Evolutionary conservation across 2,113 vertebrate genomes (phyloP).

Genomic region (Oenanthe melanoleuca): DNA sequence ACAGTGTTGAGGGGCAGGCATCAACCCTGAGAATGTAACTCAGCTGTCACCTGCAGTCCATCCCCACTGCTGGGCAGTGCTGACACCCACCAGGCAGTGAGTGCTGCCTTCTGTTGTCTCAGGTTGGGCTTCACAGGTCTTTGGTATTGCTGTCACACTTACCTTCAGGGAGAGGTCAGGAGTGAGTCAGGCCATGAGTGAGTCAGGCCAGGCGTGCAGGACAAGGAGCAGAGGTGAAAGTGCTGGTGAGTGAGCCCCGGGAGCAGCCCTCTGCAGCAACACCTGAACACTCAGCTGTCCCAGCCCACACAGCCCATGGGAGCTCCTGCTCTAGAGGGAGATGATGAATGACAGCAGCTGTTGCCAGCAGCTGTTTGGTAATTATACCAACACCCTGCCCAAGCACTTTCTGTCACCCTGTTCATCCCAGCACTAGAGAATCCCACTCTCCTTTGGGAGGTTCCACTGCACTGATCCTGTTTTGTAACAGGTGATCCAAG

Average conservation of each 20-base stretch:
- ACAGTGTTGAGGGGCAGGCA: not conserved
- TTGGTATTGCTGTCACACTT: not conserved
- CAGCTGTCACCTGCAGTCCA: not conserved
- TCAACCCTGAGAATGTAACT: accelerated
- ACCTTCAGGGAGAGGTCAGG: not conserved
- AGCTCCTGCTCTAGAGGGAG: not conserved
- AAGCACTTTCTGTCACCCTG: not conserved
- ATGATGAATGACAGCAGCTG: not conserved
- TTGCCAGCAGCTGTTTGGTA: not conserved
- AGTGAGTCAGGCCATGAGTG: not conserved
- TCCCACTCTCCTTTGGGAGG: not conserved
- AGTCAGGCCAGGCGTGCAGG: not conserved
- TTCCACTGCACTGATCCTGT: not conserved
- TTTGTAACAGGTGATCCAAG: not conserved
- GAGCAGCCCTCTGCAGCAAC: not conserved
- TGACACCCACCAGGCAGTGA: not conserved
- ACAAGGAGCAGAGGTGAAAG: not conserved
- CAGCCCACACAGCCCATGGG: accelerated
- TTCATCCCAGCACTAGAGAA: not conserved
- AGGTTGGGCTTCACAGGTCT: accelerated
- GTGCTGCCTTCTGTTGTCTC: not conserved
- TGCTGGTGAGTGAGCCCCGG: not conserved
- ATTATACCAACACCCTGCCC: not conserved
- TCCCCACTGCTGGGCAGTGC: not conserved
- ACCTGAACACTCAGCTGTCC: not conserved